Evolutionary conservation across 2,113 vertebrate genomes (phyloP).

Genomic region (Neomonachus schauinslandi): DNA sequence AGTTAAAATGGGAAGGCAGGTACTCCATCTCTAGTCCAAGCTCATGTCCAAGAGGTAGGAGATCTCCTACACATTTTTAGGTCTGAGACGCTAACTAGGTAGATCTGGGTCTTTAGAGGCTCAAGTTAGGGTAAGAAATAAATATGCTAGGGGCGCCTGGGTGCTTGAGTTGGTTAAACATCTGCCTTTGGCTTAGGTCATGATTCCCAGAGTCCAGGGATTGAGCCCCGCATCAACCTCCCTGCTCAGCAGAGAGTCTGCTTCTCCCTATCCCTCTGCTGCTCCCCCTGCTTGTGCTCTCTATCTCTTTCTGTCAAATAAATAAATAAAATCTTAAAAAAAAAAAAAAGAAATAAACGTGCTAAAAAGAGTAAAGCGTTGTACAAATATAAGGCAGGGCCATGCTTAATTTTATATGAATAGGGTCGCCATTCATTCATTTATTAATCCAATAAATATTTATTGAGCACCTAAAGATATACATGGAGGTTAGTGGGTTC

Average conservation of each 20-base stretch:
- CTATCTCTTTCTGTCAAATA: too few species aligned
- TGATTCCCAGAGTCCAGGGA: too few species aligned
- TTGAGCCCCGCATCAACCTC: too few species aligned
- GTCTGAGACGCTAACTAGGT: background rate
- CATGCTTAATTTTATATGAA: background rate
- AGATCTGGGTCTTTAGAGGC: background rate
- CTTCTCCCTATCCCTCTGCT: too few species aligned
- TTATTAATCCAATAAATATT: background rate
- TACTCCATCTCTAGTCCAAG: background rate
- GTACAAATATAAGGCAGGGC: background rate
- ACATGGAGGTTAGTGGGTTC: background rate
- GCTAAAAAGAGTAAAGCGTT: background rate
- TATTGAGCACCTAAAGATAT: background rate
- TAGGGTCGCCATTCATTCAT: background rate
- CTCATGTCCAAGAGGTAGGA: background rate
- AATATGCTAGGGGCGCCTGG: background rate
- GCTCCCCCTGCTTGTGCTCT: too few species aligned
- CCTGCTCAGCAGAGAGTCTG: too few species aligned
- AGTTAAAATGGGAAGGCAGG: background rate
- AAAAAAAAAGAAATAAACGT: too few species aligned
- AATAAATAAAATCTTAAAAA: too few species aligned
- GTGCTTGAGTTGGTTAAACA: too few species aligned
- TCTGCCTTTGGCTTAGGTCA: too few species aligned
- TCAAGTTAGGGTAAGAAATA: background rate
- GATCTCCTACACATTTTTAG: background rate